A percentile compares a stretch with the other conserved stretches of the same genome.
Evolutionary conservation across 1,140 invertebrate genomes (phyloP).

Genomic region (Aphelinus certus): DNA sequence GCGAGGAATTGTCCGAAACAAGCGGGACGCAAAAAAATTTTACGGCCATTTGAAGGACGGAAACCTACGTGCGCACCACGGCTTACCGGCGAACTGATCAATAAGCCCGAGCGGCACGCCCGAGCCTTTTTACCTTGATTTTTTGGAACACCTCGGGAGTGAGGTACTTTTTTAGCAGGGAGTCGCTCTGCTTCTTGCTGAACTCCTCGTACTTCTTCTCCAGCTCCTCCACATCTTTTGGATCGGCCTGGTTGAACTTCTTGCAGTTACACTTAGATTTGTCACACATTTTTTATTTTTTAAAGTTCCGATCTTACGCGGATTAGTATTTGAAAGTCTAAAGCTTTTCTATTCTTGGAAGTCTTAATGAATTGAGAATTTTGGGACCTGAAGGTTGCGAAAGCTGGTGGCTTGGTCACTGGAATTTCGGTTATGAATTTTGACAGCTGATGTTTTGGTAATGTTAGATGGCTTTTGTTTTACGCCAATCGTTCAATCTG

Average conservation of each 20-base stretch:
- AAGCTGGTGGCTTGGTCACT: neutral
- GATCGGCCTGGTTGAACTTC: conserved; percentile 33
- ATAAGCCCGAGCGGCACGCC: neutral
- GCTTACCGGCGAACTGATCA: too few relatives aligned
- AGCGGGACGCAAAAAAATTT: too few relatives aligned
- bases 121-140: conserved; percentile 60
- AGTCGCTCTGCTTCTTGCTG: conserved; percentile 59
- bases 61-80: too few relatives aligned
- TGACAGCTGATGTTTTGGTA: neutral
- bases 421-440: neutral
- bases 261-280: conserved; percentile 51
- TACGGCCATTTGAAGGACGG: too few relatives aligned
- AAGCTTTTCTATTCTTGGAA: conserved; percentile 20
- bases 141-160: conserved; percentile 72
- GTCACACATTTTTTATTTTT: conserved; percentile 50
- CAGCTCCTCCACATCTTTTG: conserved; percentile 25
- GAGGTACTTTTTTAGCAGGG: conserved; percentile 79
- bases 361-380: neutral
- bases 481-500: neutral
- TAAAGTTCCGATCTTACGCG: too few relatives aligned
- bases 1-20: too few relatives aligned
- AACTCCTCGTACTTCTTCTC: conserved; percentile 45
- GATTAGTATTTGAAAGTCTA: neutral
- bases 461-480: neutral
- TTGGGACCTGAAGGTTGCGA: neutral